Base-by-base conservation (phyloP, 2,797 vertebrate genomes). In the Petrocephalus sullivani region DNA sequence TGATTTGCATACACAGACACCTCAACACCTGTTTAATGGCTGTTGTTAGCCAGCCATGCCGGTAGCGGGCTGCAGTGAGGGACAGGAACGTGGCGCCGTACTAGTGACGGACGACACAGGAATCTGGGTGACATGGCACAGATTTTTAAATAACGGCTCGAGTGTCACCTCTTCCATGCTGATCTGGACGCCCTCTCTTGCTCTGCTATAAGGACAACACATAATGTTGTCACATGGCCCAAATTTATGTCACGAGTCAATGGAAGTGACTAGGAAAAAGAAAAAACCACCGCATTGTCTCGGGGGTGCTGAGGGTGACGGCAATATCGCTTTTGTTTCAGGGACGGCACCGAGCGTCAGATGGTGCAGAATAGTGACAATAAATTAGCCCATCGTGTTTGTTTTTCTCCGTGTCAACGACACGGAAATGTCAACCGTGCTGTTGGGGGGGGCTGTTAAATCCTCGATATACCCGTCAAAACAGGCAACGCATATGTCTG, bases 221-320 rank as follows among this genome's bases (percentile, higher is more conserved):
- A 49, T 49, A 49, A 78, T 78, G 19, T 78, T n/a, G 33, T 78
- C 37, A 49, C 71, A 49, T n/a, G 33, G 2, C 7, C 71, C 37
- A 49, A 78, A 78, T 78, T 78, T 78, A 78, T 78, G 71, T 46
- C 71, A 78, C 1, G 71, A 78, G 71, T 78, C 71, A 78, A 78
- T 78, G 71, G 14, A 78, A 78, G 71, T 41, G 3, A n/a, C 14
- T 3, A n/a, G 37, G 37, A 78, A 19, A 46, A 46, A 12, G n/a
- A n/a, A 41, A 46, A 46, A 3, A 3, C 41, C 6, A 46, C 37
- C 8, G 33, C 37, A 46, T 8, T n/a, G 5, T n/a, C 71, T n/a
- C n/a, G 71, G n/a, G 16, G 71, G 71, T n/a, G 71, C 28, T 7
- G 41, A 78, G 41, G 64, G 7, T 78, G 3, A 19, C 7, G 1